These are phyloP conservation scores for Xenops minutus DNA, from an alignment of 2,797 vertebrate genomes.

Conservation along the genomic window DNA sequence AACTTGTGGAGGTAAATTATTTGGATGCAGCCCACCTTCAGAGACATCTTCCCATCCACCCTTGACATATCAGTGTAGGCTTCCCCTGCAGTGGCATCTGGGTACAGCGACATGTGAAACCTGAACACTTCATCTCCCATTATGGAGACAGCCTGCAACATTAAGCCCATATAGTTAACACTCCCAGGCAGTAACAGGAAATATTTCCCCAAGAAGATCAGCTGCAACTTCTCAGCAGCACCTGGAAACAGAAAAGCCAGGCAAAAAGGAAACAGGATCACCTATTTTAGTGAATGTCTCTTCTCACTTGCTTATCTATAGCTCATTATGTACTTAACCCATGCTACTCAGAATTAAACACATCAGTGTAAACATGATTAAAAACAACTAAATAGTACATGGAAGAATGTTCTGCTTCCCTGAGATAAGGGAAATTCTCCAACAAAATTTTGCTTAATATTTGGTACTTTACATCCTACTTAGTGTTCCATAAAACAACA, in stretches of 20 bases:
- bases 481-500: background rate
- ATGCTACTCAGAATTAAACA: background rate
- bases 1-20: constrained; percentile 95
- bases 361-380: background rate
- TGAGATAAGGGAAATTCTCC: background rate
- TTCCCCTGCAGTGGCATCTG: constrained; percentile 85
- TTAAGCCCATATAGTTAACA: background rate
- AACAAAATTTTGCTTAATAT: background rate
- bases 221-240: background rate
- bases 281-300: background rate
- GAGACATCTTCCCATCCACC: constrained; percentile 87
- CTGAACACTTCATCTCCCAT: constrained; percentile 94
- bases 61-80: constrained; percentile 86
- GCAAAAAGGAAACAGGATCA: background rate
- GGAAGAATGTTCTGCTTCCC: background rate
- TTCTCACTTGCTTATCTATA: background rate
- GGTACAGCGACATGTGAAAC: constrained; percentile 87
- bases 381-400: background rate
- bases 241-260: background rate
- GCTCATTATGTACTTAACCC: background rate
- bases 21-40: constrained; percentile 93
- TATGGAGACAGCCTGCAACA: constrained; percentile 88
- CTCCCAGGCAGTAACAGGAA: background rate
- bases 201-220: background rate
- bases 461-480: rapidly evolving